Conservation (phyloP, 2,113 vertebrate species). For the Desmodus rotundus region DNA sequence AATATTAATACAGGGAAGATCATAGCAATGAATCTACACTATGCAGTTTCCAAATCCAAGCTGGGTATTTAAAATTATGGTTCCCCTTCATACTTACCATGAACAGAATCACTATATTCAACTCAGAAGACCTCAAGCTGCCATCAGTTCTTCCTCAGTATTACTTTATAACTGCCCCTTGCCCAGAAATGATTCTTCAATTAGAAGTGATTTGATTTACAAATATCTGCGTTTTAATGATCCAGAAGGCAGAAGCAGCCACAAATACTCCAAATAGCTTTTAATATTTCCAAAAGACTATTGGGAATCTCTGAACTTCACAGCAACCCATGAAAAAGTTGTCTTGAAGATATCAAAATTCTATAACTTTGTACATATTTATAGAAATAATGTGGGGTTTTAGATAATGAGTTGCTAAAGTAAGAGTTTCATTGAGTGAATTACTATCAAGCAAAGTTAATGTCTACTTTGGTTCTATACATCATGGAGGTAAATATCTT, state of each 20-base stretch:
- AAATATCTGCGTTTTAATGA: background rate
- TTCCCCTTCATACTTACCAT: background rate
- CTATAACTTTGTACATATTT: background rate
- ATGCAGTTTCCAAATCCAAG: background rate
- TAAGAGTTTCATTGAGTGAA: background rate
- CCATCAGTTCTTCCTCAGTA: background rate
- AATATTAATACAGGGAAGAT: background rate
- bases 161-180: background rate
- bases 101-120: background rate
- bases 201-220: background rate
- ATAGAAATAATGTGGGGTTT: background rate
- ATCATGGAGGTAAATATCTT: constrained; percentile 32
- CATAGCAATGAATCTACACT: background rate
- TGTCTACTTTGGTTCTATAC: background rate
- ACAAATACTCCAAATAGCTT: background rate
- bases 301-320: background rate
- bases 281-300: constrained; percentile 8
- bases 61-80: background rate
- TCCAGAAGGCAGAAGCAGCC: background rate
- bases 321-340: background rate
- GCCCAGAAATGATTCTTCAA: background rate
- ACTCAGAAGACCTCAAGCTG: background rate
- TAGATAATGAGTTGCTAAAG: background rate
- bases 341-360: background rate
- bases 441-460: background rate